Evolutionary conservation across 2,888 invertebrate genomes (phyloP).

Genomic region (Cantharis nigra): DNA sequence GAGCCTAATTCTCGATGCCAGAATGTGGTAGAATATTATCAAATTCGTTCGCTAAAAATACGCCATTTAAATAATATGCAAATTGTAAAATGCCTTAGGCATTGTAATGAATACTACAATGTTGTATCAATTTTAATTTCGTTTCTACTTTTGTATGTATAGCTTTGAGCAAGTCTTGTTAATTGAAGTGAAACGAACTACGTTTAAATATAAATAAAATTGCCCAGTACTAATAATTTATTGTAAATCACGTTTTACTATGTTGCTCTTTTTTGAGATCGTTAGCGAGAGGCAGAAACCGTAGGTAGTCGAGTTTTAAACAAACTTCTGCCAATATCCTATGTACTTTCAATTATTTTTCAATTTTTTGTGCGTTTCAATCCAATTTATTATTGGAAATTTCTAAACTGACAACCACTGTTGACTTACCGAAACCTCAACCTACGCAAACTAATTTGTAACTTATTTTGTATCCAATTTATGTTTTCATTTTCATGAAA

Average conservation of each 20-base stretch:
- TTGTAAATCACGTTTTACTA: background rate
- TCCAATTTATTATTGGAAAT: background rate
- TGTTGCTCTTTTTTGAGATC: background rate
- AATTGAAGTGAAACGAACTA: background rate
- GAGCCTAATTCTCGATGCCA: background rate
- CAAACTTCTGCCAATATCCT: background rate
- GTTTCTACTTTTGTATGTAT: background rate
- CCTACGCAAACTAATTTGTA: too few species aligned
- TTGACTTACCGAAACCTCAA: background rate
- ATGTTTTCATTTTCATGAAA: too few species aligned
- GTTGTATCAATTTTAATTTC: background rate
- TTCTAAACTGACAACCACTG: background rate
- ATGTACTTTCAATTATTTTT: background rate
- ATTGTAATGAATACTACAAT: background rate
- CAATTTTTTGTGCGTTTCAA: background rate
- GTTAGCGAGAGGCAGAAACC: background rate
- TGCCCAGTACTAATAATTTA: background rate
- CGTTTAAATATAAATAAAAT: background rate
- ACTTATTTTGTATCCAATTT: too few species aligned
- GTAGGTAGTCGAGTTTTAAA: background rate
- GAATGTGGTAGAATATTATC: background rate
- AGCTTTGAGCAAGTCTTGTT: background rate
- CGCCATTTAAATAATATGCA: background rate
- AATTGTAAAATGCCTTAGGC: background rate
- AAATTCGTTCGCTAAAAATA: background rate